Evolutionary conservation across 1,140 invertebrate genomes (phyloP), one percentile per base, ranked within the genome.

Genomic region (Portunus trituberculatus): DNA sequence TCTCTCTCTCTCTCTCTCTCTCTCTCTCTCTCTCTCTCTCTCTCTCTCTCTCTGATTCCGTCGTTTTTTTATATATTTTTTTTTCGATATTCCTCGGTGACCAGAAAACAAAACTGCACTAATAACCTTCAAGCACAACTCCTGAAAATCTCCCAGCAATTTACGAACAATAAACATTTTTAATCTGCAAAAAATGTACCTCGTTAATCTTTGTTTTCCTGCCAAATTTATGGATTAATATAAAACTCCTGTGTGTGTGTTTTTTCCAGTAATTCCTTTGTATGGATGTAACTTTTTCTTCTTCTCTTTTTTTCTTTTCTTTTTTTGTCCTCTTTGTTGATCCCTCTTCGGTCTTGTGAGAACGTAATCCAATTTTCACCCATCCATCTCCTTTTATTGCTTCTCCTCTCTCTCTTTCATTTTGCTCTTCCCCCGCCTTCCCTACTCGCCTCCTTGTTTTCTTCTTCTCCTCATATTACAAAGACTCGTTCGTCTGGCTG

Each of bases 321-420:
- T 7, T 88, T n/a, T 88, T 4, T 39, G 29, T 88, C 6, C 6
- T 45, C 32, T 32, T 32, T 88, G 87, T 48, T 45, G 87, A 20
- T 88, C 32, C 87, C 32, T 76, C 67, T n/a, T 88, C 87, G 29
- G 87, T 32, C 28, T 32, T 39, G 31, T 88, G 28, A 20, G 67
- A 25, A n/a, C 67, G 67, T 76, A 76, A 88, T 88, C 87, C 87
- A 88, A 48, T 88, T 45, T 88, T 88, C 46, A n/a, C 87, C 87
- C 25, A 48, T 45, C 32, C 87, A 39, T 88, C 46, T 88, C 87
- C 46, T 48, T n/a, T 39, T 88, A 88, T 88, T 39, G 32, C 87
- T n/a, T 88, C 32, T 25, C 87, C 32, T 76, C 67, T 25, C 67
- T 25, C 67, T 76, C 67, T 76, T 76, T 76, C 67, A 76, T 76